These are phyloP conservation scores for Leptopterna dolabrata DNA, from an alignment of 2,888 invertebrate species.

Conservation along the genomic window DNA sequence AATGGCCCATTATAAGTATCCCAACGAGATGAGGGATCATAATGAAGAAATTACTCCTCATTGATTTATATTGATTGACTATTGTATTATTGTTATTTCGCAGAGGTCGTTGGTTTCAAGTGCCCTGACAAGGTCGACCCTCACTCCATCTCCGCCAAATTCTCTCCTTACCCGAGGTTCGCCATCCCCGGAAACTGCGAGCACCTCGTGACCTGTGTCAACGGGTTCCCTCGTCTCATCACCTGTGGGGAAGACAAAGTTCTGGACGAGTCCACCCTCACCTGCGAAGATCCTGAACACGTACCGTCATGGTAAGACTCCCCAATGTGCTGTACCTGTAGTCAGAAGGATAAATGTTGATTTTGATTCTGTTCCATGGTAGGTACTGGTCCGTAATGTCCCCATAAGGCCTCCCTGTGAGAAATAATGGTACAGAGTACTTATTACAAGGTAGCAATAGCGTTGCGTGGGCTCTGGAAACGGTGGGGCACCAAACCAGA, in stretches of 20 bases:
- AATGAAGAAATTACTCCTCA: too few species aligned
- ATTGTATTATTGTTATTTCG: too few species aligned
- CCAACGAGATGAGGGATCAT: too few species aligned
- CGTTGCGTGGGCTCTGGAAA: too few species aligned
- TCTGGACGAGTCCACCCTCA: conserved; percentile 84
- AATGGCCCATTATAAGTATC: too few species aligned
- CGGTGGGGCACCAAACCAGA: too few species aligned
- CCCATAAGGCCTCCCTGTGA: background rate
- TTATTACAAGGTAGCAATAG: too few species aligned
- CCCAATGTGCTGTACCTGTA: background rate
- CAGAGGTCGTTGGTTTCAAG: conserved; percentile 91
- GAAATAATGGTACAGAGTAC: too few species aligned
- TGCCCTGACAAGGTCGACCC: conserved; percentile 88
- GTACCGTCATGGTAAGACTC: conserved; percentile 67
- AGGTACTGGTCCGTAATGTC: background rate
- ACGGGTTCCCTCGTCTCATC: conserved; percentile 87
- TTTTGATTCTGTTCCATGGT: background rate
- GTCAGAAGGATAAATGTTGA: too few species aligned
- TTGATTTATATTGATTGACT: too few species aligned
- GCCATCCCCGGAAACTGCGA: conserved; percentile 89
- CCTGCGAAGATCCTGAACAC: conserved; percentile 83
- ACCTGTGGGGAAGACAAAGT: conserved; percentile 89
- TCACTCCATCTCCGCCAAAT: conserved; percentile 83
- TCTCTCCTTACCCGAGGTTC: conserved; percentile 93
- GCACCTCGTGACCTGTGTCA: conserved; percentile 89